Conservation (phyloP, 2,888 invertebrate species). For the Lasioglossum figueresi region DNA sequence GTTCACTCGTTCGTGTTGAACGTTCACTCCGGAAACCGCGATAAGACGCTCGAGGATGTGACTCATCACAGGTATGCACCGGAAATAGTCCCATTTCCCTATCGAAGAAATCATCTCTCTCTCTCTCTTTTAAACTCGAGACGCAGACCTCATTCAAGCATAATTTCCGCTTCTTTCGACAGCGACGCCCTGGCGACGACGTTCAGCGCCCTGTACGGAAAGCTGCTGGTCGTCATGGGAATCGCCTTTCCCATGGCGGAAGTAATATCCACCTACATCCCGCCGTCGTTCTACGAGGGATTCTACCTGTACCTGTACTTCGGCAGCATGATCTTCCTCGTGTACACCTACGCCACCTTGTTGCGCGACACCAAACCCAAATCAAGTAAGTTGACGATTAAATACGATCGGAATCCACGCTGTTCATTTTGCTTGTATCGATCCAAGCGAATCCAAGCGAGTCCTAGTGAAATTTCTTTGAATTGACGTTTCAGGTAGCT, state of each 20-base stretch:
- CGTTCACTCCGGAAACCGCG: neutral
- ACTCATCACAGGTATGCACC: slow-evolving; percentile 8
- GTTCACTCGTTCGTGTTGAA: neutral
- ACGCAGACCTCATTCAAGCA: slow-evolving; percentile 37
- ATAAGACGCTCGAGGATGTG: neutral
- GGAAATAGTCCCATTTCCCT: slow-evolving; percentile 46
- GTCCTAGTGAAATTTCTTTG: slow-evolving; percentile 20
- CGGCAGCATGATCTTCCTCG: slow-evolving; percentile 93
- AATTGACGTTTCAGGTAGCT: slow-evolving; percentile 40
- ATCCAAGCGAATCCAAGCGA: neutral
- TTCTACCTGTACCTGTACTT: slow-evolving; percentile 95
- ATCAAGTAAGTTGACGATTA: slow-evolving; percentile 75
- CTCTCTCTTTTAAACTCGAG: neutral
- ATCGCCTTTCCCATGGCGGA: slow-evolving; percentile 98
- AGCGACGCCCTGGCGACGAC: slow-evolving; percentile 96
- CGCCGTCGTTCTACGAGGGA: slow-evolving; percentile 96
- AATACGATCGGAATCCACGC: too few species aligned
- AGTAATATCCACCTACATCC: slow-evolving; percentile 97
- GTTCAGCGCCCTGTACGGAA: slow-evolving; percentile 96
- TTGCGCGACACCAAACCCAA: slow-evolving; percentile 87
- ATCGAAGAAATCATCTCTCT: slow-evolving; percentile 34
- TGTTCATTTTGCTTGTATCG: neutral
- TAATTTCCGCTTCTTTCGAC: slow-evolving; percentile 68
- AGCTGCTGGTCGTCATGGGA: slow-evolving; percentile 96
- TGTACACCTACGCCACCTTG: slow-evolving; percentile 93